phyloP scores from a whole-genome alignment of 1,140 invertebrate species.

The Camponotus floridanus region DNA sequence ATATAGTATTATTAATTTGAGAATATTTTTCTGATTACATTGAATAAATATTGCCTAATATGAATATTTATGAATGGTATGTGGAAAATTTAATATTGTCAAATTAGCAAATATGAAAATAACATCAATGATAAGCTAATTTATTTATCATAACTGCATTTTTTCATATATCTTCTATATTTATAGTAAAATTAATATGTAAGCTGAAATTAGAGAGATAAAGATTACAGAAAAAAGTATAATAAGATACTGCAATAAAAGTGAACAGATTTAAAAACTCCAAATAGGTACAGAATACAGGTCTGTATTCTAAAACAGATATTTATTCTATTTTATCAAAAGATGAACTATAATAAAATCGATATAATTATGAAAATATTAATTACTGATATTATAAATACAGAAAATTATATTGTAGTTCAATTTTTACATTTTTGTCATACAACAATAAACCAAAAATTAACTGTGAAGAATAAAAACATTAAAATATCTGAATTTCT shows the following conservation, averaged over 20 bases:
- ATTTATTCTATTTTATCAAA: background rate
- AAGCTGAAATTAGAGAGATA: too few species aligned
- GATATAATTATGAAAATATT: background rate
- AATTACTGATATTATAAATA: background rate
- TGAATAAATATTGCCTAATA: background rate
- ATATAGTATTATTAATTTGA: background rate
- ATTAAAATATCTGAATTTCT: background rate
- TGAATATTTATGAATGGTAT: background rate
- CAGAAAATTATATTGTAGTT: background rate
- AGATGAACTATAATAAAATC: background rate
- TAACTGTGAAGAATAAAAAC: background rate
- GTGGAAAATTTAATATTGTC: background rate
- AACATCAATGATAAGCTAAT: background rate
- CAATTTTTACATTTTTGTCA: background rate
- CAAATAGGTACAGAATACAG: background rate
- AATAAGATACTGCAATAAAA: slow-evolving; percentile 2
- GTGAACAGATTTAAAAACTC: background rate
- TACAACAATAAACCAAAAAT: background rate
- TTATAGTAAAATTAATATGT: background rate
- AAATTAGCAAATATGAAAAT: background rate
- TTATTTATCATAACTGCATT: background rate
- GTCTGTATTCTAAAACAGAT: background rate
- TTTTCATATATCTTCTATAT: background rate
- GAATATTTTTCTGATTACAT: background rate
- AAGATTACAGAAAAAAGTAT: background rate